A percentile compares a stretch with the other conserved stretches of the same genome.
Conservation (phyloP, 2,113 vertebrate species). For the Otocyon megalotis region DNA sequence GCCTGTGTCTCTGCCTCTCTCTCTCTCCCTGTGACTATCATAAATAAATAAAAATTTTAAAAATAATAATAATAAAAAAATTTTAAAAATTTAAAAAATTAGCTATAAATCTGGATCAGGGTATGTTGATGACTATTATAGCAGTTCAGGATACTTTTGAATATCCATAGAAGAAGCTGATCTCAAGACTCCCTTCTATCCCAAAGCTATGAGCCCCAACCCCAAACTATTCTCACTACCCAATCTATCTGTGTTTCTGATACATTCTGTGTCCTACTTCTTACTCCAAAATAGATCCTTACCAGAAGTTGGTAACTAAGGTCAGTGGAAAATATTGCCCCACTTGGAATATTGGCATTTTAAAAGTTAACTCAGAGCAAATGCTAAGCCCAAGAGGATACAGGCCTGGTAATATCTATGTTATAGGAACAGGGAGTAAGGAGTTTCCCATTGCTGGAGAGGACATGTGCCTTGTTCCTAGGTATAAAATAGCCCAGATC, state of each 20-base stretch:
- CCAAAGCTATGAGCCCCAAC: background rate
- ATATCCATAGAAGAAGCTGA: background rate
- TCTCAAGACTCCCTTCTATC: background rate
- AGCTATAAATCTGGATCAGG: background rate
- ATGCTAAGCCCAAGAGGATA: background rate
- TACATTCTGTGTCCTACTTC: background rate
- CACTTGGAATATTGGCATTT: background rate
- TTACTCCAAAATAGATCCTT: background rate
- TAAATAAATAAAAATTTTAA: too few relatives aligned
- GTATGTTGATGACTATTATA: background rate
- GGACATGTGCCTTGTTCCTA: background rate
- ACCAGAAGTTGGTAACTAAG: background rate
- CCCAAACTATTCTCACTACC: background rate
- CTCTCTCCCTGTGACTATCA: too few relatives aligned
- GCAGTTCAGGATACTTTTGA: background rate
- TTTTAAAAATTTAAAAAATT: too few relatives aligned
- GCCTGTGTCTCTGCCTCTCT: too few relatives aligned
- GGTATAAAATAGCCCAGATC: conserved; percentile 32
- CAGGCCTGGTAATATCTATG: background rate
- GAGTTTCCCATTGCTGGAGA: background rate
- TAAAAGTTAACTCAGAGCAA: conserved; percentile 50
- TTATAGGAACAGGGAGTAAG: background rate
- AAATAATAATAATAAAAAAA: too few relatives aligned
- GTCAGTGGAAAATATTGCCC: background rate
- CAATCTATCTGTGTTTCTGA: background rate